phyloP scores from a whole-genome alignment of 2,888 invertebrate genomes.

The Agelastica alni region DNA sequence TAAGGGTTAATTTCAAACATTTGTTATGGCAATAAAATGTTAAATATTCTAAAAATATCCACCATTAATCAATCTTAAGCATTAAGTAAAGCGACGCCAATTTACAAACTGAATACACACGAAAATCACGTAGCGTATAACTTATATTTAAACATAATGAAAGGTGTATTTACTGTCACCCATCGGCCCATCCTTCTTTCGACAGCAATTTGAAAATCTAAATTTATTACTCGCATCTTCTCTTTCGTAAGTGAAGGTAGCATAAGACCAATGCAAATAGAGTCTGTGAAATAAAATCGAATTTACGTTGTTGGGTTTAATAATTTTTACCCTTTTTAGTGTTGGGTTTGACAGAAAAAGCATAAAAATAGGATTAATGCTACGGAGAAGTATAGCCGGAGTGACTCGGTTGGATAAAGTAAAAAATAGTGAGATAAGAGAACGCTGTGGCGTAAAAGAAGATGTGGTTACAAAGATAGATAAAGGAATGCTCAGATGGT shows the following conservation, averaged over 20 bases:
- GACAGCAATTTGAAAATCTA: background rate
- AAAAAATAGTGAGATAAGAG: too few relatives aligned
- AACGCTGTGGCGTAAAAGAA: too few relatives aligned
- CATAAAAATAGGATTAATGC: too few relatives aligned
- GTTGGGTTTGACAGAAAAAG: too few relatives aligned
- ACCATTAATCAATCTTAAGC: slow-evolving; percentile 14
- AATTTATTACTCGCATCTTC: background rate
- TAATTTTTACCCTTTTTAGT: too few relatives aligned
- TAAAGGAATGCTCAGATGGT: too few relatives aligned
- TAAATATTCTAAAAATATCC: slow-evolving; percentile 12
- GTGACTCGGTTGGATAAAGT: too few relatives aligned
- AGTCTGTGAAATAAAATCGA: too few relatives aligned
- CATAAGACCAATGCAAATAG: too few relatives aligned
- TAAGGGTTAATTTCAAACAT: background rate
- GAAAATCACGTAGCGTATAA: slow-evolving; percentile 11
- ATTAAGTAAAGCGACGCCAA: slow-evolving; percentile 1
- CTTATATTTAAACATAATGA: slow-evolving; percentile 7
- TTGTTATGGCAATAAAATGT: slow-evolving; percentile 6
- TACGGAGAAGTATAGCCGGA: too few relatives aligned
- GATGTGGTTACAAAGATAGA: too few relatives aligned
- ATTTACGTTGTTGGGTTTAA: too few relatives aligned
- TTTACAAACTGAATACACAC: slow-evolving; percentile 10
- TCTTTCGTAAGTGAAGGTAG: background rate
- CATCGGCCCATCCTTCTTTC: background rate
- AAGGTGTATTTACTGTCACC: slow-evolving; percentile 9